These are phyloP conservation scores for Callopanchax toddi DNA, from an alignment of 2,113 vertebrate species.

Conservation along the genomic window DNA sequence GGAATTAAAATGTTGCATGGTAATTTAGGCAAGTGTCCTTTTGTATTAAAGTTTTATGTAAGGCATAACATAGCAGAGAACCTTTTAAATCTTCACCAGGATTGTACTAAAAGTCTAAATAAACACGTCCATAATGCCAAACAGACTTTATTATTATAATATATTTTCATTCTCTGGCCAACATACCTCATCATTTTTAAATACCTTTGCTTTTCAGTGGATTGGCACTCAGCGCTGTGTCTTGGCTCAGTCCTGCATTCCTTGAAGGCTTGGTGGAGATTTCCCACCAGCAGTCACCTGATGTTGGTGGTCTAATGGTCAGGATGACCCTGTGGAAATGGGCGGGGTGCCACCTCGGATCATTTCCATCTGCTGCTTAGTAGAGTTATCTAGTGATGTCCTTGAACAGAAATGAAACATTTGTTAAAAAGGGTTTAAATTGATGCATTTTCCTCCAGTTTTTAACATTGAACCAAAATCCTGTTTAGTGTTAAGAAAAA, in stretches of 20 bases:
- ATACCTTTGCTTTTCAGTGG: slow-evolving; percentile 29
- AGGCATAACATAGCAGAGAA: background rate
- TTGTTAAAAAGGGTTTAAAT: background rate
- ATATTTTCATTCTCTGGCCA: slow-evolving; percentile 4
- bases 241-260: slow-evolving; percentile 53
- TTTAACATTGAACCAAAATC: background rate
- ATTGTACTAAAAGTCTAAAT: slow-evolving; percentile 16
- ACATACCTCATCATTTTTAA: slow-evolving; percentile 15
- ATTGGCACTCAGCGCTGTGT: slow-evolving; percentile 21
- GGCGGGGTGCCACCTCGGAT: slow-evolving; percentile 69
- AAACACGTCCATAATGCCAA: slow-evolving; percentile 21
- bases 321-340: slow-evolving; percentile 75
- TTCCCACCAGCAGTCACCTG: slow-evolving; percentile 69
- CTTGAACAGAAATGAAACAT: slow-evolving; percentile 59
- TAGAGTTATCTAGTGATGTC: slow-evolving; percentile 60
- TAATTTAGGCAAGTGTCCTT: too few relatives aligned
- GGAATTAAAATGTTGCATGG: too few relatives aligned
- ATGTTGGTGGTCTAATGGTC: slow-evolving; percentile 72
- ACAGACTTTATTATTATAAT: background rate
- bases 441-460: background rate
- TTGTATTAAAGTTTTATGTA: background rate
- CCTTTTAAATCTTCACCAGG: background rate
- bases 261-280: slow-evolving; percentile 44
- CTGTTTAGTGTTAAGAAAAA: background rate
- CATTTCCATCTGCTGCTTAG: slow-evolving; percentile 70